phyloP scores from a whole-genome alignment of 2,888 invertebrate genomes.

The Phaedon cochleariae region DNA sequence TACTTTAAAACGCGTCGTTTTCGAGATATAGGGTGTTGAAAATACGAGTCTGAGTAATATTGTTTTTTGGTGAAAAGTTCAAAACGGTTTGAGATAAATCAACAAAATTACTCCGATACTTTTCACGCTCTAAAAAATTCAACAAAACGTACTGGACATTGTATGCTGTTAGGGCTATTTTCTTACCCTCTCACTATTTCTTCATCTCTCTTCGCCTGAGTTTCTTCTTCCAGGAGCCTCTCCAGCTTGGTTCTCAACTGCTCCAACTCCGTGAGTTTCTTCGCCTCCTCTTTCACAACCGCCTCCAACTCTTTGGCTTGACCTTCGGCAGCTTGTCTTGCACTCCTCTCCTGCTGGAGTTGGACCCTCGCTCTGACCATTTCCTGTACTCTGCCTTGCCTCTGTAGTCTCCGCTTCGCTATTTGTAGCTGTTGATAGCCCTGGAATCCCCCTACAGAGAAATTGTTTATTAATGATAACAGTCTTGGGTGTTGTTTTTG shows the following conservation, averaged over 20 bases:
- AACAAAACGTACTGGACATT: no score
- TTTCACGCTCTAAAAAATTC: no score
- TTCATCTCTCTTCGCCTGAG: slow-evolving; percentile 84
- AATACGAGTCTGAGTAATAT: no score
- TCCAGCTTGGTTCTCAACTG: slow-evolving; percentile 75
- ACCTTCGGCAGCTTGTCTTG: slow-evolving; percentile 68
- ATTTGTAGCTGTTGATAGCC: slow-evolving; percentile 75
- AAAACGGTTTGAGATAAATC: no score
- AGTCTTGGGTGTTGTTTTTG: no score
- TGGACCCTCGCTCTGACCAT: slow-evolving; percentile 68
- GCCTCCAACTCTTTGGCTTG: slow-evolving; percentile 73
- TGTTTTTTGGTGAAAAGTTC: no score
- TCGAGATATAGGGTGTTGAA: no score
- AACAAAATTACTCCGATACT: no score
- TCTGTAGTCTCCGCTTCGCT: slow-evolving; percentile 62
- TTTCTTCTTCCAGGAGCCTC: slow-evolving; percentile 79
- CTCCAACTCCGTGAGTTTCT: slow-evolving; percentile 77
- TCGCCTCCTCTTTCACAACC: slow-evolving; percentile 76
- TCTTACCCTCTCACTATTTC: slow-evolving; percentile 74
- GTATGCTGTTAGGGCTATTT: background rate
- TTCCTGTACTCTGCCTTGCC: slow-evolving; percentile 69
- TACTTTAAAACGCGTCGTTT: no score
- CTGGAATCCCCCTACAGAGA: slow-evolving; percentile 64
- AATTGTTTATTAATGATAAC: no score
- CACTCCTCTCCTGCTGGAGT: slow-evolving; percentile 73